Percentiles rank a stretch among this genome's conserved stretches.
Conservation (phyloP, 2,888 invertebrate genomes). For the Bugula neritina region DNA sequence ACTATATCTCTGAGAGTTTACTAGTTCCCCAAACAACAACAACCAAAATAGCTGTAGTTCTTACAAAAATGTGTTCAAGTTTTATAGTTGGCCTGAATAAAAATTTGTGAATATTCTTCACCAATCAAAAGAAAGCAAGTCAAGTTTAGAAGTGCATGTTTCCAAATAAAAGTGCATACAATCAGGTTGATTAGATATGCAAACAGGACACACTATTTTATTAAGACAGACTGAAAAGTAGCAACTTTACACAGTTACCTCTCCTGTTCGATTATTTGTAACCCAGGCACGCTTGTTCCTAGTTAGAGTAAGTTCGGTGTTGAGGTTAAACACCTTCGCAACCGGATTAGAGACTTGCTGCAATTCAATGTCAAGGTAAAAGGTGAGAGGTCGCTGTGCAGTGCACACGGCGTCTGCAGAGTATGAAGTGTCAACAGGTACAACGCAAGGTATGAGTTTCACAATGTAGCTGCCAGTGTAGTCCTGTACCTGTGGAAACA, state of each 20-base stretch:
- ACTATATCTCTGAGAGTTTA: too few relatives aligned
- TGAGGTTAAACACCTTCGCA: constrained; percentile 47
- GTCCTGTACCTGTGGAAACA: constrained; percentile 42
- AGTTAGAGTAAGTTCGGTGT: constrained; percentile 47
- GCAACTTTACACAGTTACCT: not conserved
- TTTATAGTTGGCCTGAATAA: too few relatives aligned
- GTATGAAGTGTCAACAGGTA: constrained; percentile 39
- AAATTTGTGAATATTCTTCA: too few relatives aligned
- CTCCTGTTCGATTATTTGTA: constrained; percentile 33
- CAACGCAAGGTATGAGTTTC: constrained; percentile 48
- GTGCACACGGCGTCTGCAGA: constrained; percentile 41
- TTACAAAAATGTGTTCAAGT: too few relatives aligned
- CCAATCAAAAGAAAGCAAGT: too few relatives aligned
- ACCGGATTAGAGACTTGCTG: constrained; percentile 54
- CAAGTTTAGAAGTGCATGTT: too few relatives aligned
- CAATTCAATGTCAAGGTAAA: constrained; percentile 50
- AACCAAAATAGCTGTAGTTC: too few relatives aligned
- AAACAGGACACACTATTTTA: too few relatives aligned
- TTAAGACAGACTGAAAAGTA: too few relatives aligned
- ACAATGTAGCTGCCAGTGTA: constrained; percentile 50
- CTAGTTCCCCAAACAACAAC: too few relatives aligned
- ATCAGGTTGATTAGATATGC: too few relatives aligned
- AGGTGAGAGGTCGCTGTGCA: constrained; percentile 44
- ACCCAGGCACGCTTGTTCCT: constrained; percentile 46
- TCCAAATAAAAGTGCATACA: too few relatives aligned